phyloP scores from a whole-genome alignment of 2,797 vertebrate genomes.

The Falco novaeseelandiae region DNA sequence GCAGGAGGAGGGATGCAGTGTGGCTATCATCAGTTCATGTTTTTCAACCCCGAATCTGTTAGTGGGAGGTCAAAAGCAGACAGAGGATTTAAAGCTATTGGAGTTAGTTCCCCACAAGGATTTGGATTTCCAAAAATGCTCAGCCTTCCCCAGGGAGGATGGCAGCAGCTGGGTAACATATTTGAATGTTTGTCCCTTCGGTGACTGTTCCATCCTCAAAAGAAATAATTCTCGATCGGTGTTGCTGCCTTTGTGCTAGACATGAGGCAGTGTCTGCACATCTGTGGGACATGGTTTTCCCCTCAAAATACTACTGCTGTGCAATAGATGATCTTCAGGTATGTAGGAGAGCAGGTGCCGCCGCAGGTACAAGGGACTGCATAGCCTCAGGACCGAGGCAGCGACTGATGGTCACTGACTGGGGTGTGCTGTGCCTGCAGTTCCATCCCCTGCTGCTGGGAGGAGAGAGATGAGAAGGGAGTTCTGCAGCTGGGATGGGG shows the following conservation, averaged over 20 bases:
- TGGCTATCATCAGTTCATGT: rapidly evolving
- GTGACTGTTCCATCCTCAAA: not conserved
- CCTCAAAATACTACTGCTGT: rapidly evolving
- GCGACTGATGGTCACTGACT: not conserved
- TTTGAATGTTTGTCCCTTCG: not conserved
- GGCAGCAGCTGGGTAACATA: not conserved
- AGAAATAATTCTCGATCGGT: not conserved
- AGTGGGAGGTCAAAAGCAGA: not conserved
- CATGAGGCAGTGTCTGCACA: not conserved
- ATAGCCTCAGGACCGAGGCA: not conserved
- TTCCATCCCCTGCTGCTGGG: not conserved
- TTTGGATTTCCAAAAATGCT: not conserved
- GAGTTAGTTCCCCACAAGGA: not conserved
- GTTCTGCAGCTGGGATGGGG: not conserved
- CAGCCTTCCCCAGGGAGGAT: not conserved
- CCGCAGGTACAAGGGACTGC: rapidly evolving
- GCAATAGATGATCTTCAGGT: not conserved
- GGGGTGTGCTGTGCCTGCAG: too few relatives aligned
- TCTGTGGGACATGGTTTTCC: not conserved
- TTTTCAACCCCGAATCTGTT: not conserved
- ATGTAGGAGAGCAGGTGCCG: not conserved
- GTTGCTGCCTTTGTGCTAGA: not conserved
- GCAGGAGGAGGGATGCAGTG: not conserved
- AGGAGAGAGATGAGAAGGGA: not conserved
- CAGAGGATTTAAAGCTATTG: not conserved